Evolutionary conservation across 2,888 invertebrate genomes (phyloP), one percentile per base, ranked within the genome.

Genomic region (Isotomurus palustris): DNA sequence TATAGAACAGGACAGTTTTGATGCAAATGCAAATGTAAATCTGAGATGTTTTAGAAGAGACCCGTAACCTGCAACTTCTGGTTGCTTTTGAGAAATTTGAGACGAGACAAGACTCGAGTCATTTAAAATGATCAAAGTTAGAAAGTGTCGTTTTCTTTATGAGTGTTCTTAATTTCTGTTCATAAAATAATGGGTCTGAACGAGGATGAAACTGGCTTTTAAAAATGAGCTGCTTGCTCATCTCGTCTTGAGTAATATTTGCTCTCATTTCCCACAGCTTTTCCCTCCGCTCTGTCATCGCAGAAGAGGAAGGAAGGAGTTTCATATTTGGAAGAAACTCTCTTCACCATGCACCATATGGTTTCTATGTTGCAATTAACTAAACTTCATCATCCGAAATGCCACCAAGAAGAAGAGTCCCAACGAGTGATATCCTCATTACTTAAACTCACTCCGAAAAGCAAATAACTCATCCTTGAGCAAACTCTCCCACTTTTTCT

Each of bases 181-280:
- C 22, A 24, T 22, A 21, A 49, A 49, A 49, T 49, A 49, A 49
- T 49, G 24, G 49, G 19, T 27, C 10, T 17, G 28, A 51, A 51
- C 49, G 47, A 53, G 57, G 52, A 36, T 57, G 57, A 52, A 60
- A 60, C 43, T 25, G 55, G 44, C 52, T 58, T 47, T 62, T 62
- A 62, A 62, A 62, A 62, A 58, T 62, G n/a, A n/a, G n/a, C n/a
- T n/a, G n/a, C n/a, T n/a, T n/a, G 28, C 52, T 57, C 55, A 28
- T 19, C 45, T 61, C 55, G 53, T 58, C 45, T 45, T 43, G 24
- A 47, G 35, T 48, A 43, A 61, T 57, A 57, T 61, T 61, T 61
- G 36, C 61, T 62, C 56, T 52, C 61, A 55, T 58, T 61, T 55
- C 47, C 38, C 41, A n/a, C n/a, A 29, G 21, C 32, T 14, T 48